A percentile compares a stretch with the other conserved stretches of the same genome.
Evolutionary conservation across 2,797 vertebrate genomes (phyloP).

Genomic region (Okamejei kenojei): DNA sequence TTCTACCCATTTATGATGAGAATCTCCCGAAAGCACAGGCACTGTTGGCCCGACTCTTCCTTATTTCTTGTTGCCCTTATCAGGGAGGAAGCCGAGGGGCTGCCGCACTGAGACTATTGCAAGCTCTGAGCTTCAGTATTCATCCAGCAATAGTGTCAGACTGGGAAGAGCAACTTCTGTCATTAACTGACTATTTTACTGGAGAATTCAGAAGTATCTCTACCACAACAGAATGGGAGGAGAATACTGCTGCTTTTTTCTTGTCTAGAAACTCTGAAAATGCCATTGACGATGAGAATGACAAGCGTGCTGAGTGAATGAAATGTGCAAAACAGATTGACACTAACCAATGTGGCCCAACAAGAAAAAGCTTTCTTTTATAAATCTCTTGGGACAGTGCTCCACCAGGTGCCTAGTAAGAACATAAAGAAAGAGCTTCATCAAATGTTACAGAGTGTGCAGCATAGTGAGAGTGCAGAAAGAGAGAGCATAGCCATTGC

Average conservation of each 20-base stretch:
- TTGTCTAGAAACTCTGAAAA: slow-evolving; percentile 7
- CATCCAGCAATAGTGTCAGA: not conserved
- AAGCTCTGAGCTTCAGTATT: slow-evolving; percentile 11
- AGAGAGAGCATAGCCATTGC: not conserved
- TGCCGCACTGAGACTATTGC: slow-evolving; percentile 2
- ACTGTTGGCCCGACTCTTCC: slow-evolving; percentile 3
- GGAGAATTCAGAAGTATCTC: not conserved
- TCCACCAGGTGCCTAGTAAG: not conserved
- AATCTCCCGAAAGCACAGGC: slow-evolving; percentile 25
- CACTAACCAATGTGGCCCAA: not conserved
- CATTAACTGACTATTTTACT: slow-evolving; percentile 1
- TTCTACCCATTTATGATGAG: not conserved
- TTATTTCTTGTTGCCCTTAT: slow-evolving; percentile 11
- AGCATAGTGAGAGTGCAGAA: not conserved
- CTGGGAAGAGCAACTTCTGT: not conserved
- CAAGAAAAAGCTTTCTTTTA: slow-evolving; percentile 27
- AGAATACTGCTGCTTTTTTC: slow-evolving; percentile 12
- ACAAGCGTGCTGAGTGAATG: slow-evolving; percentile 9
- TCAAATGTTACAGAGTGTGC: slow-evolving; percentile 1
- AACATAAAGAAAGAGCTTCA: slow-evolving; percentile 19
- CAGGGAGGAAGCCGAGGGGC: slow-evolving; percentile 17
- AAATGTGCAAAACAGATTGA: slow-evolving; percentile 27
- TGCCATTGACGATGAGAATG: not conserved
- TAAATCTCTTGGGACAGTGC: slow-evolving; percentile 6
- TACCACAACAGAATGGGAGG: slow-evolving; percentile 23